Conservation (phyloP, 2,888 invertebrate species). For the Athalia rosae region DNA sequence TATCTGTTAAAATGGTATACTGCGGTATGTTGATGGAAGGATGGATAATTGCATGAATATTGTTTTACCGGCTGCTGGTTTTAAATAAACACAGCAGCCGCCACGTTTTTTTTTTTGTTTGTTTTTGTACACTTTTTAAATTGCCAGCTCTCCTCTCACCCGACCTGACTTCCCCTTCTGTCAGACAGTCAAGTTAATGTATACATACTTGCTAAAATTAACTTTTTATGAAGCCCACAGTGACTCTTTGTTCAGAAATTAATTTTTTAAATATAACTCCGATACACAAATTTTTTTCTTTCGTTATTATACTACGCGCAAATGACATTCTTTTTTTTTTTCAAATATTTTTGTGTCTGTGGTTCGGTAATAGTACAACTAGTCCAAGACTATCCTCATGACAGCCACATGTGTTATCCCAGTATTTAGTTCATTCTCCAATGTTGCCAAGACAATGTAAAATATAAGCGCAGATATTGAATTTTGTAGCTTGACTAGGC, state of each 20-base stretch:
- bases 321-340: background rate
- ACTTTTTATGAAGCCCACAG: conserved; percentile 26
- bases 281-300: background rate
- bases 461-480: background rate
- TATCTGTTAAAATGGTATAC: background rate
- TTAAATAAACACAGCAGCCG: conserved; percentile 24
- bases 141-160: conserved; percentile 2
- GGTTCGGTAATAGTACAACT: background rate
- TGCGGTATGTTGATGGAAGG: conserved; percentile 2
- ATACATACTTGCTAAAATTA: conserved; percentile 32
- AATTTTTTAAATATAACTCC: conserved; percentile 19
- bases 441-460: background rate
- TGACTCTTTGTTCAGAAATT: conserved; percentile 33
- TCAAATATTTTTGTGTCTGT: background rate
- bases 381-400: too few species aligned
- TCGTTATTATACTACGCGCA: background rate
- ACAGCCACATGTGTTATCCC: background rate
- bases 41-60: conserved; percentile 35
- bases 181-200: conserved; percentile 11
- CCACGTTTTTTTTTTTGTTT: background rate
- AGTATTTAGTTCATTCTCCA: background rate
- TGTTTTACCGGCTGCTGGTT: conserved; percentile 31
- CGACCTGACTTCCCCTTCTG: background rate
- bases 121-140: conserved; percentile 25
- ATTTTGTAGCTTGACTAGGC: background rate